Percentiles rank a stretch among this genome's conserved stretches.
Conservation (phyloP, 2,113 vertebrate genomes). For the Chaenogobius annularis region DNA sequence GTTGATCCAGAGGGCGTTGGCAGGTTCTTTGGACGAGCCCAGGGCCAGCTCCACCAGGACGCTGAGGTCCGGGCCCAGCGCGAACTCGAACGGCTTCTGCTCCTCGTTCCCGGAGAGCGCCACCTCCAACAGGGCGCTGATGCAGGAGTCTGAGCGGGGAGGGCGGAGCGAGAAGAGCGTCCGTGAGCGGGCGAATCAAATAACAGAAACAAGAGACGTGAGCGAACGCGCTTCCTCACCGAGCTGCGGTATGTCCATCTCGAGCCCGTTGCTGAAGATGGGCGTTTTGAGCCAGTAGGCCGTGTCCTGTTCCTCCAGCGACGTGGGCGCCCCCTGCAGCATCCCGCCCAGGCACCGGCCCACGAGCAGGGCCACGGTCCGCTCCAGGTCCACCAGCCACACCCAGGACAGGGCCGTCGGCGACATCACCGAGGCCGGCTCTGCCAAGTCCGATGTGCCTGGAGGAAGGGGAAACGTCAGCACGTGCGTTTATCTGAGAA, state of each 20-base stretch:
- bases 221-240: slow-evolving; percentile 69
- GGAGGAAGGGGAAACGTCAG: not conserved
- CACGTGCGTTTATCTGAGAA: no score
- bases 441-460: slow-evolving; percentile 87
- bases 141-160: slow-evolving; percentile 83
- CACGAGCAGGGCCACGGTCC: slow-evolving; percentile 90
- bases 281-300: slow-evolving; percentile 94
- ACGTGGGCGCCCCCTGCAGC: slow-evolving; percentile 89
- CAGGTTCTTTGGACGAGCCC: slow-evolving; percentile 93
- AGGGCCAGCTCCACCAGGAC: slow-evolving; percentile 89
- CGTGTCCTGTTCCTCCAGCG: slow-evolving; percentile 91
- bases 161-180: not conserved
- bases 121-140: slow-evolving; percentile 91
- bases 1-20: slow-evolving; percentile 93
- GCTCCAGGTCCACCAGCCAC: slow-evolving; percentile 96
- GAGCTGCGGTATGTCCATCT: slow-evolving; percentile 89
- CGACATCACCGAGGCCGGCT: slow-evolving; percentile 80
- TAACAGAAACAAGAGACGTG: not conserved
- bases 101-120: slow-evolving; percentile 96
- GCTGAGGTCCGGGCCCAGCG: slow-evolving; percentile 83
- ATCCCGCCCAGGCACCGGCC: slow-evolving; percentile 95
- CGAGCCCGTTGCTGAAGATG: slow-evolving; percentile 91
- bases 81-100: slow-evolving; percentile 94
- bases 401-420: slow-evolving; percentile 89
- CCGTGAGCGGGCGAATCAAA: not conserved